Conservation (phyloP, 2,888 invertebrate genomes). For the Epinotia demarniana region DNA sequence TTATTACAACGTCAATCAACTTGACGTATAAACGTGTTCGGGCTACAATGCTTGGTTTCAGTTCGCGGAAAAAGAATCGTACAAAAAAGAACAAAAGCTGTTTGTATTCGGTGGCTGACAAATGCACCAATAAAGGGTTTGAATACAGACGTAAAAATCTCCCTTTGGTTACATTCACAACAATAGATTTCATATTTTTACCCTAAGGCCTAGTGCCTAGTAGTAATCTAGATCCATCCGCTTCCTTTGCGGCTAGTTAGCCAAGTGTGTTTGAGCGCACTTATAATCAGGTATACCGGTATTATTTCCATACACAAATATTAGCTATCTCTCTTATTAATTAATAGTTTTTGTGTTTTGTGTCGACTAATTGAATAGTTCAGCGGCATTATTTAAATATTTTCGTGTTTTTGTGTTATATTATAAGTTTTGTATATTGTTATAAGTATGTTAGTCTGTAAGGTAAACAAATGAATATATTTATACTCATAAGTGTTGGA, state of each 20-base stretch:
- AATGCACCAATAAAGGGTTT: not conserved
- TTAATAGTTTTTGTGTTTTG: too few species aligned
- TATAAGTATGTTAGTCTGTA: too few species aligned
- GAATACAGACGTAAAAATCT: not conserved
- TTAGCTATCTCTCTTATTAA: too few species aligned
- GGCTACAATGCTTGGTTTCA: not conserved
- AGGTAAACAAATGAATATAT: too few species aligned
- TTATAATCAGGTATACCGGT: not conserved
- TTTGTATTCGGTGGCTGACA: not conserved
- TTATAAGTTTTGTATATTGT: too few species aligned
- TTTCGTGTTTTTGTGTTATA: too few species aligned
- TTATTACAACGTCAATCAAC: not conserved
- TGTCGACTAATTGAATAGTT: too few species aligned
- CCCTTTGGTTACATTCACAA: not conserved
- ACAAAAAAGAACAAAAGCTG: not conserved
- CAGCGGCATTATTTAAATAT: too few species aligned
- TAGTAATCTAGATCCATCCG: not conserved
- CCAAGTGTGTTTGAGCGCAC: not conserved
- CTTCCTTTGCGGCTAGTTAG: not conserved
- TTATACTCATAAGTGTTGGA: not conserved
- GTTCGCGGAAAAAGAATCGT: not conserved
- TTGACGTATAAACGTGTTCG: slow-evolving; percentile 5
- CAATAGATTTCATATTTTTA: not conserved
- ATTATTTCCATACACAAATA: too few species aligned
- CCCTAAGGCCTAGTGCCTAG: not conserved